phyloP scores from a whole-genome alignment of 2,797 vertebrate genomes.

The Pampus argenteus region DNA sequence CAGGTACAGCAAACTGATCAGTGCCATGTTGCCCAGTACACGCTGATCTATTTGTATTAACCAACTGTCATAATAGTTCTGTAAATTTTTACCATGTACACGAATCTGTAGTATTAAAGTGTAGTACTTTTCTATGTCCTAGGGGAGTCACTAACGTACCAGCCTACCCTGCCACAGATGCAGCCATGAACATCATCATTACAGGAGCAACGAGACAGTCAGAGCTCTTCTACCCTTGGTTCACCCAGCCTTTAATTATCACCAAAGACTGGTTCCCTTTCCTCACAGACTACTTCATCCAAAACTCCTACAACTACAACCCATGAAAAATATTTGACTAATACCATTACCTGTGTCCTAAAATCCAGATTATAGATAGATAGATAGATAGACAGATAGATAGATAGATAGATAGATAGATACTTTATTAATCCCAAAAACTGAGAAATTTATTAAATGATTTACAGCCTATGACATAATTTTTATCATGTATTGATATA shows the following conservation, averaged over 20 bases:
- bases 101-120: not conserved
- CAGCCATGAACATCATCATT: conserved; percentile 86
- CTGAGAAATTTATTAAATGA: too few relatives aligned
- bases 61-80: not conserved
- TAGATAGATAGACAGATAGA: too few relatives aligned
- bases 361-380: too few relatives aligned
- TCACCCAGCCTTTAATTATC: conserved; percentile 61
- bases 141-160: conserved; percentile 77
- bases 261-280: conserved; percentile 82
- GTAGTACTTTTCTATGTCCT: conserved; percentile 26
- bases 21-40: not conserved
- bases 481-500: not conserved
- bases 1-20: not conserved
- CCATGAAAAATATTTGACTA: conserved; percentile 47
- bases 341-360: not conserved
- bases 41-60: not conserved
- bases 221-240: conserved; percentile 88
- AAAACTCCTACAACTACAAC: conserved; percentile 74
- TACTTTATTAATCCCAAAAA: too few relatives aligned
- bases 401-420: too few relatives aligned
- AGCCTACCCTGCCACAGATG: conserved; percentile 84
- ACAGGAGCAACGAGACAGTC: conserved; percentile 79
- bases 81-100: not conserved
- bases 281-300: conserved; percentile 71
- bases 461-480: not conserved